phyloP scores from a whole-genome alignment of 2,797 vertebrate genomes.

The Hypotaenidia okinawae region DNA sequence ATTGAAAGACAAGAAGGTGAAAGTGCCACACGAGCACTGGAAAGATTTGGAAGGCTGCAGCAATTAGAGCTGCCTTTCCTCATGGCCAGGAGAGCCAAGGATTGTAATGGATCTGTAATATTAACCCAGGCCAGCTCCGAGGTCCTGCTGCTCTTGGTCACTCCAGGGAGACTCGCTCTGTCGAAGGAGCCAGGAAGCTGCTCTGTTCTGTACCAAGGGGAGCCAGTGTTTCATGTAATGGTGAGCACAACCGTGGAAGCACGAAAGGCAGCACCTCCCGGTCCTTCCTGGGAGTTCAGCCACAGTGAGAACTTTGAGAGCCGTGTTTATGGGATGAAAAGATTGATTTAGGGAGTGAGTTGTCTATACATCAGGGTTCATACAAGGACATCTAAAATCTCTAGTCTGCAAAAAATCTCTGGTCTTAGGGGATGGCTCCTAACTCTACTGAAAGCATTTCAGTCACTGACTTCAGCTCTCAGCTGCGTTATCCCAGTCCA shows the following conservation, averaged over 20 bases:
- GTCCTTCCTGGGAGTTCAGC: not conserved
- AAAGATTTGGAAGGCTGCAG: not conserved
- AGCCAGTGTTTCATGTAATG: not conserved
- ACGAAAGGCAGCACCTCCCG: not conserved
- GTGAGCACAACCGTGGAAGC: not conserved
- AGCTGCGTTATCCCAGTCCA: not conserved
- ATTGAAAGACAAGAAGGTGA: not conserved
- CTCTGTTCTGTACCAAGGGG: not conserved
- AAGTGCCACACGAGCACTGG: not conserved
- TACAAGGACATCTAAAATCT: not conserved
- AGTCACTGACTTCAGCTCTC: slow-evolving; percentile 15
- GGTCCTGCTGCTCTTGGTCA: not conserved
- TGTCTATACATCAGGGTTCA: not conserved
- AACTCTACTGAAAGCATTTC: slow-evolving; percentile 31
- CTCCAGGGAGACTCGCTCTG: not conserved
- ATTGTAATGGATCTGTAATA: not conserved
- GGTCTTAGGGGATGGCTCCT: not conserved
- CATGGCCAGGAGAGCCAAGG: not conserved
- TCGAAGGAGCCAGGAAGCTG: not conserved
- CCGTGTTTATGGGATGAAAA: not conserved
- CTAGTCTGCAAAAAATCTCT: not conserved
- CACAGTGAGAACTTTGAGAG: not conserved
- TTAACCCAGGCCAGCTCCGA: not conserved
- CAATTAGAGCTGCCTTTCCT: not conserved
- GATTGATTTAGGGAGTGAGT: slow-evolving; percentile 2